Evolutionary conservation across 2,113 vertebrate genomes (phyloP).

Genomic region (Cariama cristata): DNA sequence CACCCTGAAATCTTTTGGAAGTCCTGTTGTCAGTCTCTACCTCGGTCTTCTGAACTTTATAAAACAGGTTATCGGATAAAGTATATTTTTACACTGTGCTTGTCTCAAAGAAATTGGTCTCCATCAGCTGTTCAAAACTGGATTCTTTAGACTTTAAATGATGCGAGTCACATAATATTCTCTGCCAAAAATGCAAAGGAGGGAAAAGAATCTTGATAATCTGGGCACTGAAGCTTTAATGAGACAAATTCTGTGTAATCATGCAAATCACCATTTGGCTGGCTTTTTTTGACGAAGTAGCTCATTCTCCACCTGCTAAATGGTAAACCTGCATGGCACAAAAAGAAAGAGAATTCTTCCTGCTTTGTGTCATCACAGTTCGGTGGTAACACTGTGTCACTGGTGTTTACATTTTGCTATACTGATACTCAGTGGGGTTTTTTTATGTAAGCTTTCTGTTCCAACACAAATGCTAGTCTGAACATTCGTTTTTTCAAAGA

Average conservation of each 20-base stretch:
- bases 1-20: not conserved
- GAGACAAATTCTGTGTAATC: constrained; percentile 22
- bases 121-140: not conserved
- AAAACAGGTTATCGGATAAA: not conserved
- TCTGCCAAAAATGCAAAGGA: not conserved
- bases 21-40: not conserved
- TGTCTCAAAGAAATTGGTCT: not conserved
- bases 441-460: not conserved
- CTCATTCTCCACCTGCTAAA: not conserved
- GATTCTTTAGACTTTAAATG: not conserved
- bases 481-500: not conserved
- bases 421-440: not conserved
- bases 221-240: not conserved
- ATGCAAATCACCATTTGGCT: not conserved
- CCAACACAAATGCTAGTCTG: not conserved
- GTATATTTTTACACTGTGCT: not conserved
- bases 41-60: not conserved
- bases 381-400: not conserved
- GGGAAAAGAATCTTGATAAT: not conserved
- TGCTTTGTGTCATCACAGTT: not conserved
- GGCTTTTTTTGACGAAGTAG: not conserved
- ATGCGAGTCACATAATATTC: not conserved
- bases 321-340: not conserved
- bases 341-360: not conserved
- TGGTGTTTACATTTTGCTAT: not conserved